These are phyloP conservation scores for Drosophila robusta DNA, from an alignment of 2,888 invertebrate genomes.

Conservation along the genomic window DNA sequence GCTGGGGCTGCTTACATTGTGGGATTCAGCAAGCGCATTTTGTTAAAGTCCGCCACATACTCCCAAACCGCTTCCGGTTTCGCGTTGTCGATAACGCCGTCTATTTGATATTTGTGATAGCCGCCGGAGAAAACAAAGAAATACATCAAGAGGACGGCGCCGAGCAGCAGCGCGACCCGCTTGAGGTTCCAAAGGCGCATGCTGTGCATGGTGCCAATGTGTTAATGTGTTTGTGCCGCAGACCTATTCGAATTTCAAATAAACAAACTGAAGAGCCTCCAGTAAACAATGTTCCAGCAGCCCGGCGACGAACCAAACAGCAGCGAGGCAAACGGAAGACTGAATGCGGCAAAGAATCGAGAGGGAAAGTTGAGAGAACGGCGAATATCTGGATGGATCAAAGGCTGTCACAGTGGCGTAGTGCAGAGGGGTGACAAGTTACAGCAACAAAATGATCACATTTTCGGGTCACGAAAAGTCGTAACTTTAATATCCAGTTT, in stretches of 20 bases:
- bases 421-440: not conserved
- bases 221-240: constrained; percentile 24
- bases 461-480: too few species aligned
- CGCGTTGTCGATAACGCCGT: constrained; percentile 86
- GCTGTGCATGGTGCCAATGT: constrained; percentile 62
- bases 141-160: constrained; percentile 68
- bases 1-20: constrained; percentile 87
- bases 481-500: not conserved
- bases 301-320: constrained; percentile 35
- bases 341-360: constrained; percentile 23
- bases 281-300: constrained; percentile 31
- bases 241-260: constrained; percentile 58
- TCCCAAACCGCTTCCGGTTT: constrained; percentile 89
- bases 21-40: constrained; percentile 89
- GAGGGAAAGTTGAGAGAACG: constrained; percentile 18
- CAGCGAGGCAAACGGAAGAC: constrained; percentile 39
- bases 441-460: not conserved
- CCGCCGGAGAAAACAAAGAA: constrained; percentile 75
- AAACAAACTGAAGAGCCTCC: constrained; percentile 46
- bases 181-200: constrained; percentile 72
- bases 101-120: constrained; percentile 85
- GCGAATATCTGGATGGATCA: constrained; percentile 24
- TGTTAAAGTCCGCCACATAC: constrained; percentile 91
- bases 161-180: constrained; percentile 55
- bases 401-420: constrained; percentile 41